A percentile compares a stretch with the other conserved stretches of the same genome.
Conservation (phyloP, 2,113 vertebrate genomes). For the Chauna torquata region DNA sequence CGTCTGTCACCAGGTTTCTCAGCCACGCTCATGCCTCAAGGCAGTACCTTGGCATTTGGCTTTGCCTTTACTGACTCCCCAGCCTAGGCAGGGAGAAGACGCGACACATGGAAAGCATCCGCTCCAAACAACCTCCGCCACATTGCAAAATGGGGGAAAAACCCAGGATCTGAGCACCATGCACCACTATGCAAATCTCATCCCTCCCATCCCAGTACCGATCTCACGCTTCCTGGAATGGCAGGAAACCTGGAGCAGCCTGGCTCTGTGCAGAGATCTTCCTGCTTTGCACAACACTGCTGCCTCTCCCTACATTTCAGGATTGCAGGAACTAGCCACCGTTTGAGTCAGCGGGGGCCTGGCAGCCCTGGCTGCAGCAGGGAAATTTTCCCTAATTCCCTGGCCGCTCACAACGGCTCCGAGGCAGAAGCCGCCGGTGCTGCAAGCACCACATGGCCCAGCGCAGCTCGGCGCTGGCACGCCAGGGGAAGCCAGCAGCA, state of each 20-base stretch:
- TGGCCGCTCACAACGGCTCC: not conserved
- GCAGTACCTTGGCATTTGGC: not conserved
- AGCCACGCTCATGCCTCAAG: not conserved
- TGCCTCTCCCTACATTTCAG: conserved; percentile 17
- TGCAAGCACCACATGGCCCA: not conserved
- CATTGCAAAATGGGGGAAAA: not conserved
- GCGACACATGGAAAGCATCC: not conserved
- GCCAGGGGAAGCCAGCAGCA: not conserved
- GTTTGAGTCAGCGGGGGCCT: not conserved
- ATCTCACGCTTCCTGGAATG: not conserved
- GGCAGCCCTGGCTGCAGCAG: not conserved
- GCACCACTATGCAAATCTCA: conserved; percentile 1
- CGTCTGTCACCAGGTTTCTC: not conserved
- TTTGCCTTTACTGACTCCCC: not conserved
- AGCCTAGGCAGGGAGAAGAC: not conserved
- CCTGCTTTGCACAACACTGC: not conserved
- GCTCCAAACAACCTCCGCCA: not conserved
- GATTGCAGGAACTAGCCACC: not conserved
- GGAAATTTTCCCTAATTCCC: not conserved
- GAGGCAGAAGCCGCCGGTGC: not conserved
- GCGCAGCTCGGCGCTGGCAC: not conserved
- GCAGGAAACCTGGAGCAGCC: not conserved
- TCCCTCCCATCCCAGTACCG: not conserved
- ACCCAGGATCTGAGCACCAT: not conserved
- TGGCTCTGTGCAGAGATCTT: not conserved